A percentile compares a stretch with the other conserved stretches of the same genome.
These are phyloP conservation scores for Gorsachius goisagi DNA, from an alignment of 2,113 vertebrate genomes.

Conservation along the genomic window DNA sequence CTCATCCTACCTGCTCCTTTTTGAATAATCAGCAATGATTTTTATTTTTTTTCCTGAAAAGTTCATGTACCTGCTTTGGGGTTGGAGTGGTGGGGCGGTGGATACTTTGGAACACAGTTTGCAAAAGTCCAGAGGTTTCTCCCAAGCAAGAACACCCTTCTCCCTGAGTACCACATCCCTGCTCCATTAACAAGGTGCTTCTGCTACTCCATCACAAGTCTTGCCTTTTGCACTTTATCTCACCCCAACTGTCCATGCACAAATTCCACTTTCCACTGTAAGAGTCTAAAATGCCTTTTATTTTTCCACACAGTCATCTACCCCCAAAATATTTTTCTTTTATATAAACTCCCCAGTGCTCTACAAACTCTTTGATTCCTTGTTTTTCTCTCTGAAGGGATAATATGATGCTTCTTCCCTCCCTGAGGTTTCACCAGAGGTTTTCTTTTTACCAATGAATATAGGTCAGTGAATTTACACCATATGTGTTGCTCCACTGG, in stretches of 20 bases:
- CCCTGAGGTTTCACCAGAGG: not conserved
- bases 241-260: not conserved
- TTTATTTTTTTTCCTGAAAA: not conserved
- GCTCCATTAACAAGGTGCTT: not conserved
- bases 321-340: not conserved
- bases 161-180: not conserved
- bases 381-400: not conserved
- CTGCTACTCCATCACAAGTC: not conserved
- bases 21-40: not conserved
- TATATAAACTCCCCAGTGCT: not conserved
- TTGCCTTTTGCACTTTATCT: not conserved
- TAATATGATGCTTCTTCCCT: not conserved
- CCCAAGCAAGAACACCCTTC: not conserved
- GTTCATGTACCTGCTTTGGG: not conserved
- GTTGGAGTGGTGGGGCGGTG: not conserved
- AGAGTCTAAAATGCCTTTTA: not conserved
- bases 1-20: not conserved
- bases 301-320: not conserved
- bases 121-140: not conserved
- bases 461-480: conserved; percentile 43
- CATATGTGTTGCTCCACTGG: conserved; percentile 26
- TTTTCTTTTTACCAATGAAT: conserved; percentile 22
- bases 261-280: not conserved
- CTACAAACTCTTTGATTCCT: not conserved
- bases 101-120: not conserved